phyloP scores from a whole-genome alignment of 2,113 vertebrate genomes.

The Naja naja region DNA sequence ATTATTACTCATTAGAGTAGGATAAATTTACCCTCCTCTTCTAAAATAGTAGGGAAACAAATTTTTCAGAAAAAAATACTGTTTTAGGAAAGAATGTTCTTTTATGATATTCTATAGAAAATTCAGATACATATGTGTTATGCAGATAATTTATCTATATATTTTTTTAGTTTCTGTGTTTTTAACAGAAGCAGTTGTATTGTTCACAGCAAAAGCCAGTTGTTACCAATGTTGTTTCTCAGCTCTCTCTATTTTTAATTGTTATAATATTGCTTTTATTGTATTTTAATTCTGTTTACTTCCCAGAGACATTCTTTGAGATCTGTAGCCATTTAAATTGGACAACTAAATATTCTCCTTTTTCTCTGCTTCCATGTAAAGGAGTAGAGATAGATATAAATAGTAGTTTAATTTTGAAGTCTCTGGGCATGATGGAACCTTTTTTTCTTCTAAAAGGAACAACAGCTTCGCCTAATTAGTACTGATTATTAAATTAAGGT shows the following conservation, averaged over 20 bases:
- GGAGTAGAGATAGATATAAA: background rate
- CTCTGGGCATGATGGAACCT: background rate
- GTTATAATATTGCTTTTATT: background rate
- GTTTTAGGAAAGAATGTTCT: background rate
- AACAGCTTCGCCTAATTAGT: conserved; percentile 57
- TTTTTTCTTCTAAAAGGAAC: conserved; percentile 29
- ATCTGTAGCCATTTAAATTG: background rate
- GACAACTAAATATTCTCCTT: background rate
- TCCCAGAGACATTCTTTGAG: background rate
- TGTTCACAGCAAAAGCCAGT: background rate
- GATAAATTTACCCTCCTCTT: background rate
- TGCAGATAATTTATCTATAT: background rate
- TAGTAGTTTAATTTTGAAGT: background rate
- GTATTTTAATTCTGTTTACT: background rate
- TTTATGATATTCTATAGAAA: background rate
- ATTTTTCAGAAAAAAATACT: background rate
- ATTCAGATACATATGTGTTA: background rate
- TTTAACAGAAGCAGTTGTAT: background rate
- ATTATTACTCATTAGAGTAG: background rate
- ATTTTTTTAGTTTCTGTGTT: background rate
- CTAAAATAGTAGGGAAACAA: background rate
- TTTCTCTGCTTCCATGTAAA: background rate
- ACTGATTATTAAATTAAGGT: conserved; percentile 63
- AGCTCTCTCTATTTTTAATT: background rate
- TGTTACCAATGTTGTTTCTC: background rate